Conservation (phyloP, 2,113 vertebrate species). For the Pipa parva region DNA sequence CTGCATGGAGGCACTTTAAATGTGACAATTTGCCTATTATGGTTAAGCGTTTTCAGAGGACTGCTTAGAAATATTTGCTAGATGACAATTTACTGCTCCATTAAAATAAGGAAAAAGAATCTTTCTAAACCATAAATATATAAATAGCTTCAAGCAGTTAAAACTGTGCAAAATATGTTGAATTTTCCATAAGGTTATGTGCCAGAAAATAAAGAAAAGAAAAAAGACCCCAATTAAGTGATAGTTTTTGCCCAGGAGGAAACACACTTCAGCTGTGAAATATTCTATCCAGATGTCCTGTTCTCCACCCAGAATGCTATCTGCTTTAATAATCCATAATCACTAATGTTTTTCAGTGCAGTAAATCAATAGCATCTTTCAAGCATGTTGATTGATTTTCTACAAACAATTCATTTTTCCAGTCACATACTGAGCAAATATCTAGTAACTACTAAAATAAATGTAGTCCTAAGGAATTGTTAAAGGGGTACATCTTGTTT, state of each 20-base stretch:
- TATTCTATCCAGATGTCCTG: slow-evolving; percentile 61
- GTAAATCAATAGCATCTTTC: slow-evolving; percentile 1
- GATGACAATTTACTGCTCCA: not conserved
- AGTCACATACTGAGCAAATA: not conserved
- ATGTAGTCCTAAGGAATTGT: too few relatives aligned
- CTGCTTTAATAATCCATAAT: slow-evolving; percentile 49
- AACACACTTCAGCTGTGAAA: slow-evolving; percentile 60
- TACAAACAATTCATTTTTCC: not conserved
- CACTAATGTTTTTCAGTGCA: not conserved
- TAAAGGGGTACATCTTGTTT: too few relatives aligned
- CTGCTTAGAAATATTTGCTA: not conserved
- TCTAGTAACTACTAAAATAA: too few relatives aligned
- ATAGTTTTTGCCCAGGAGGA: slow-evolving; percentile 59
- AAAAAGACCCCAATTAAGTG: slow-evolving; percentile 53
- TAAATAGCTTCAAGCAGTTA: slow-evolving; percentile 13
- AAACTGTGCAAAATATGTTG: slow-evolving; percentile 19
- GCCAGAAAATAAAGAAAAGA: slow-evolving; percentile 54
- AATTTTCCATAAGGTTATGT: slow-evolving; percentile 30
- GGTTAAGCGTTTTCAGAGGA: not conserved
- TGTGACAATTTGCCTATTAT: too few relatives aligned
- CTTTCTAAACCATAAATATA: not conserved
- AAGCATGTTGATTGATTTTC: not conserved
- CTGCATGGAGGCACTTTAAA: too few relatives aligned
- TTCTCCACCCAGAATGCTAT: slow-evolving; percentile 48
- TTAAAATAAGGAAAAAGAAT: not conserved